These are phyloP conservation scores for Halcyon badia DNA, from an alignment of 2,797 vertebrate species.

Conservation along the genomic window DNA sequence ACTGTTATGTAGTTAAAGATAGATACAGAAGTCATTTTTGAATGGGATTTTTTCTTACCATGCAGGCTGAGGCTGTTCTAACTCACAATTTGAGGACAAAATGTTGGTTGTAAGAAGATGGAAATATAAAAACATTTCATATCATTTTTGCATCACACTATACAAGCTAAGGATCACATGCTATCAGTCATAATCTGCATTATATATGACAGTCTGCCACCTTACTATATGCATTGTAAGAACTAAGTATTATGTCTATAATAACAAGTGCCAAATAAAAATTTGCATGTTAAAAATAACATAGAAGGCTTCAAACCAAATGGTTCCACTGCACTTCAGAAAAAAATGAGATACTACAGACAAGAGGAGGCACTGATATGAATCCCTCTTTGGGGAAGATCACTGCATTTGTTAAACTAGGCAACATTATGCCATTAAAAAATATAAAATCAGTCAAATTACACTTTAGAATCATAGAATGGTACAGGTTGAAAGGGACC, in stretches of 20 bases:
- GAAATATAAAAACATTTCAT: background rate
- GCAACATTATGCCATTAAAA: background rate
- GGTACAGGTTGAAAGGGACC: too few species aligned
- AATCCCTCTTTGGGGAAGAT: background rate
- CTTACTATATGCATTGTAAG: background rate
- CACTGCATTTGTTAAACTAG: background rate
- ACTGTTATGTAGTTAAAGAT: background rate
- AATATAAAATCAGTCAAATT: background rate
- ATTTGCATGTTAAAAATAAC: background rate
- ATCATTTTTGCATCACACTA: background rate
- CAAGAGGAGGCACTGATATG: background rate
- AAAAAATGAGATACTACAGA: background rate
- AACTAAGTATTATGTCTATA: background rate
- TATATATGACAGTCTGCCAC: background rate
- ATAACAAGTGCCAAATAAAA: background rate
- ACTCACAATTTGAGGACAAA: background rate
- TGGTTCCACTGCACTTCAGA: background rate
- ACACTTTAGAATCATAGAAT: background rate
- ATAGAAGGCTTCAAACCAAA: background rate
- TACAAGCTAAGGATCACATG: background rate
- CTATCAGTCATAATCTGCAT: background rate
- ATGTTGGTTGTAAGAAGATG: background rate
- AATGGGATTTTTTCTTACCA: background rate
- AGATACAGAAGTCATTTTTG: background rate
- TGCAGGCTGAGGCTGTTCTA: background rate